Evolutionary conservation across 2,113 vertebrate genomes (phyloP), one percentile per base, ranked within the genome.

Genomic region (Oryzias celebensis): DNA sequence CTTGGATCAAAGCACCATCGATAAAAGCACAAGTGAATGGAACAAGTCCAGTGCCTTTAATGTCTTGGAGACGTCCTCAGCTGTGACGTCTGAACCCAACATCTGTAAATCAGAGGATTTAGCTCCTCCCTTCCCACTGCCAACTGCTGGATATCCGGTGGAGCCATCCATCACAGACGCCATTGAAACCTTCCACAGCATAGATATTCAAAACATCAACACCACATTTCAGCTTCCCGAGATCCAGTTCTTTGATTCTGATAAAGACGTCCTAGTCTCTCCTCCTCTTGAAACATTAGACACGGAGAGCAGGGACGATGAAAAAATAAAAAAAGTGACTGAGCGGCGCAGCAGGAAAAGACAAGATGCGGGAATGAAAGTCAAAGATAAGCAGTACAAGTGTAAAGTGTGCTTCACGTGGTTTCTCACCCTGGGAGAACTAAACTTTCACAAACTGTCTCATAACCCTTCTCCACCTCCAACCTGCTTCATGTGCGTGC

Each of bases 401-500:
- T 98, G 97, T 87, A 94, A 94, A 77, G 96, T 96, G 31, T 99
- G 97, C 68, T 98, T 99, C 85, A 96, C 93, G 64, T 96, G 95
- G 93, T 98, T 98, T 79, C 92, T 93, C 17, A 94, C 95, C 0
- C 78, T 98, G 10, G 96, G 94, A 0, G 96, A 98, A 75, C 89
- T 98, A 54, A 96, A 98, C 84, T 95, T 98, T 68, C 97, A 98
- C 90, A 96, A 94, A 80, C 92, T 98, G 45, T 94, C 93, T 5
- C 97, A 98, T 71, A 97, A 96, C 73, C 95, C 97, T 4, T 93
- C 95, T 1, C 97, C 96, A 5, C 97, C 96, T 0, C 97, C 97
- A 0, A 99, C 96, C 47, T 99, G 97, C 85, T 99, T 98, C 87
- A 96, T 99, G 96, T 99, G 97, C 0, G 98, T 99, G 59, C 94